Evolutionary conservation across 2,888 invertebrate genomes (phyloP), one percentile per base, ranked within the genome.

Genomic region (Electrophaes corylata): DNA sequence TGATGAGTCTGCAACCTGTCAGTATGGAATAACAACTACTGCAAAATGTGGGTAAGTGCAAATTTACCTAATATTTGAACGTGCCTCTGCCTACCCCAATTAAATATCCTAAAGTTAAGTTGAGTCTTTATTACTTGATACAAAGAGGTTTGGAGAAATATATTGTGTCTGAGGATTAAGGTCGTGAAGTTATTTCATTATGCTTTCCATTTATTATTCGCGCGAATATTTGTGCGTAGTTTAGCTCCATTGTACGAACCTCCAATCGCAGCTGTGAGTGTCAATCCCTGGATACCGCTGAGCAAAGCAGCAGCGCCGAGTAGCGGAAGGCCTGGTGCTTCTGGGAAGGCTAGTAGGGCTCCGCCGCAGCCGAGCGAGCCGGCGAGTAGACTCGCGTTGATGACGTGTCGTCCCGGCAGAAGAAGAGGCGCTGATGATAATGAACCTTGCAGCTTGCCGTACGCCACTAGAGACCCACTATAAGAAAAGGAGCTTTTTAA

Each of bases 201-300:
- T n/a, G n/a, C n/a, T n/a, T n/a, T n/a, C n/a, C n/a, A n/a, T n/a
- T n/a, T n/a, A n/a, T n/a, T n/a, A n/a, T n/a, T n/a, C n/a, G n/a
- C n/a, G n/a, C n/a, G n/a, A n/a, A n/a, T n/a, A n/a, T n/a, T n/a
- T n/a, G n/a, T n/a, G n/a, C n/a, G n/a, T n/a, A n/a, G n/a, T n/a
- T n/a, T n/a, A n/a, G n/a, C n/a, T n/a, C 20, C 4, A 41, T 16
- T 11, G 31, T 11, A 52, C 55, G 56, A 76, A 95, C 96, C 97
- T 92, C 98, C 97, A 75, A 98, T 98, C 46, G 97, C 97, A 57
- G 96, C 94, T 0, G 97, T 98, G 46, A 98, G 93, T 1, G 97
- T 98, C 35, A 97, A 94, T 0, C 97, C 97, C 95, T 97, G 96
- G 6, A 95, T 88, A 49, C 96, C 94, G 53, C 96, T 96, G 53